A percentile compares a stretch with the other conserved stretches of the same genome.
phyloP scores from a whole-genome alignment of 2,113 vertebrate genomes.

The Siphamia tubifer region DNA sequence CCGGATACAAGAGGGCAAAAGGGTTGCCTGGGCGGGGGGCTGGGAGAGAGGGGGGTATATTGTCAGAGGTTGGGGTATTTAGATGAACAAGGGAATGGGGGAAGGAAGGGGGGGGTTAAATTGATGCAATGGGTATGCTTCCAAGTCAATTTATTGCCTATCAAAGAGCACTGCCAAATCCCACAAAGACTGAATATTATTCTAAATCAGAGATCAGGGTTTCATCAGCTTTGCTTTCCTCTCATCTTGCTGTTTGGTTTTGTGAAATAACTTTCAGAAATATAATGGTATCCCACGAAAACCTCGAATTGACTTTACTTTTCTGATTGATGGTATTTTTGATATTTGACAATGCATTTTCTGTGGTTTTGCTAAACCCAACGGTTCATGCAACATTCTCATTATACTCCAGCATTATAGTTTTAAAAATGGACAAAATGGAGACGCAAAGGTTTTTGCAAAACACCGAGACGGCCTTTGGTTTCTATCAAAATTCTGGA shows the following conservation, averaged over 20 bases:
- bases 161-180: conserved; percentile 49
- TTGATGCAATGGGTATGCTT: conserved; percentile 39
- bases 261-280: background rate
- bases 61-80: conserved; percentile 44
- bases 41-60: conserved; percentile 36
- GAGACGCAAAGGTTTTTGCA: background rate
- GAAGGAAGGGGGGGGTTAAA: conserved; percentile 33
- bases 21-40: conserved; percentile 50
- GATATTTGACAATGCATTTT: conserved; percentile 10
- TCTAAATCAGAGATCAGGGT: conserved; percentile 21
- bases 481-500: conserved; percentile 21
- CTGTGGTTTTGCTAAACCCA: background rate
- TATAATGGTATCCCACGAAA: conserved; percentile 13
- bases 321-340: conserved; percentile 1
- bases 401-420: background rate
- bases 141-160: conserved; percentile 67
- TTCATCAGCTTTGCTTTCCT: conserved; percentile 21
- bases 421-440: background rate
- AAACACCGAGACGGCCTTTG: conserved; percentile 16
- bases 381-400: background rate
- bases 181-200: conserved; percentile 32
- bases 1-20: conserved; percentile 74
- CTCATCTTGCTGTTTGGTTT: background rate
- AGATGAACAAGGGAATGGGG: conserved; percentile 55
- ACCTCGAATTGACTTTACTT: background rate